Base-by-base conservation (phyloP, 2,113 vertebrate genomes). In the Platichthys stellatus region DNA sequence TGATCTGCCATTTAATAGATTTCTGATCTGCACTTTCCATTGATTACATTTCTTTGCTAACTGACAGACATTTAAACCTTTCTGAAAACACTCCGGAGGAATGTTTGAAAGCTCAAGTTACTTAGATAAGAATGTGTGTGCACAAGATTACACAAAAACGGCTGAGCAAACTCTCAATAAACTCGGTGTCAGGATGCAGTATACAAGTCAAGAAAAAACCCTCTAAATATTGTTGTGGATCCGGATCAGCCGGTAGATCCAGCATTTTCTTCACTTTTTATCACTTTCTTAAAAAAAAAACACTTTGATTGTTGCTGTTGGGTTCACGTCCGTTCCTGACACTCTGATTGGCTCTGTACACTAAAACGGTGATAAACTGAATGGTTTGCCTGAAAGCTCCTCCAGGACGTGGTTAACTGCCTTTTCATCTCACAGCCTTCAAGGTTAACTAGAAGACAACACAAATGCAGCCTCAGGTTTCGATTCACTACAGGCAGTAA, bases 81-180 rank as follows among this genome's bases (percentile, higher is more conserved):
- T 43, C 18, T 15, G 47, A 51, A 18, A 20, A 51, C 15, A 51
- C 47, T 51, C 15, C 9, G 35, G 14, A 51, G 47, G 47, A 51
- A 51, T 51, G 5, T 51, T 51, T 51, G 47, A 20, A 17, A 51
- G 47, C 45, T 17, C 1, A 17, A 20, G 47, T 17, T 6, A 18
- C 2, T 51, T 4, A 18, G 18, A 51, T 51, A 51, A 51, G 18
- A 17, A 17, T 51, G 47, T 49, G 47, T 51, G 14, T 20, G 15
- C 15, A 1, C 47, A 51, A 51, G 47, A 51, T 51, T 18, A 51
- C 18, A 51, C 47, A 51, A 51, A 20, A 40, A n/a, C 9, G 9
- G 95, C 89, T 91, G 86, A 87, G 67, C 40, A 13, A 13, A 43
- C 12, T 43, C 2, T 1, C 40, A 43, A 2, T 43, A 3, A 43